Conservation (phyloP, 2,888 invertebrate genomes). For the Brachyopa scutellaris region DNA sequence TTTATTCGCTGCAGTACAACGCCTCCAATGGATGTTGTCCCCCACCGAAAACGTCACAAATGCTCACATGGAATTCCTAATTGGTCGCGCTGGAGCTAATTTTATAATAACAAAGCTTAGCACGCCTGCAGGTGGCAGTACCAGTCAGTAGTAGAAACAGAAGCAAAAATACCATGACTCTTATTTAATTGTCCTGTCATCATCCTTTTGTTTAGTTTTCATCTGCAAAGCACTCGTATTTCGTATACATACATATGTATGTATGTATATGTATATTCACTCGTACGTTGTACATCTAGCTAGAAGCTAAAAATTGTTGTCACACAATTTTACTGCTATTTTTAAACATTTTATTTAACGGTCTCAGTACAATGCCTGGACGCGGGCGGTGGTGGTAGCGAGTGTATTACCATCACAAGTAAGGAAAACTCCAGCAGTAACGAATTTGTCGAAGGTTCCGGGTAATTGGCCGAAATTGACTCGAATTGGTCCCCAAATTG, state of each 20-base stretch:
- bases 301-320: slow-evolving; percentile 39
- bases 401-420: no score
- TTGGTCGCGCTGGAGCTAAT: slow-evolving; percentile 59
- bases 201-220: slow-evolving; percentile 45
- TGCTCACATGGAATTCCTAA: slow-evolving; percentile 60
- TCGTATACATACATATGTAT: no score
- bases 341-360: slow-evolving; percentile 5
- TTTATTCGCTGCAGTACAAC: not conserved
- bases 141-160: not conserved
- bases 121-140: slow-evolving; percentile 51
- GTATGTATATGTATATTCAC: no score
- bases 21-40: slow-evolving; percentile 8
- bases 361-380: not conserved
- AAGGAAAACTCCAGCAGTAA: not conserved
- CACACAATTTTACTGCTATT: slow-evolving; percentile 11
- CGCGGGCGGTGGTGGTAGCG: not conserved
- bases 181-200: slow-evolving; percentile 61
- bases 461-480: slow-evolving; percentile 45
- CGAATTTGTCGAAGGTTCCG: slow-evolving; percentile 21
- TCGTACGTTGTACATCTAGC: not conserved
- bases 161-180: slow-evolving; percentile 29
- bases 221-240: slow-evolving; percentile 38
- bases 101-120: slow-evolving; percentile 69
- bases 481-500: slow-evolving; percentile 47
- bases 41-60: slow-evolving; percentile 35